Conservation (phyloP, 2,797 vertebrate genomes). For the Phyllotis vaccarum region DNA sequence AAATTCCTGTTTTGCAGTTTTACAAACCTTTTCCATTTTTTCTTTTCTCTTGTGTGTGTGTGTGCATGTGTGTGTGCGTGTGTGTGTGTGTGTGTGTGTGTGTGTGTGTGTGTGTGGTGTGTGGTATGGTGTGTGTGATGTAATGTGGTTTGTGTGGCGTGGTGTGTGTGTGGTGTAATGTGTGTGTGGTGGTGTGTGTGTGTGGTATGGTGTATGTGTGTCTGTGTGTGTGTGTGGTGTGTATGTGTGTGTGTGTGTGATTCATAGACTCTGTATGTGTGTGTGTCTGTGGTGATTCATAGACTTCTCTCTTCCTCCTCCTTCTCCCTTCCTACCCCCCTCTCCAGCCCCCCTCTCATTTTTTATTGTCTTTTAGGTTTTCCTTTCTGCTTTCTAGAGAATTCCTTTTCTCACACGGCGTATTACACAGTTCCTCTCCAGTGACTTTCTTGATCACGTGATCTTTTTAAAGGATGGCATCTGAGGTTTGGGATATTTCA, state of each 20-base stretch:
- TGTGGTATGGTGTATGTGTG: no score
- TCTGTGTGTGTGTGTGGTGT: no score
- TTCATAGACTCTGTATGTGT: no score
- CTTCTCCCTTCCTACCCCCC: neutral
- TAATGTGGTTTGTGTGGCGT: no score
- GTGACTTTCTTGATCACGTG: neutral
- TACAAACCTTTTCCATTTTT: neutral
- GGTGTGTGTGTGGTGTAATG: no score
- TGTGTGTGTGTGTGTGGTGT: no score
- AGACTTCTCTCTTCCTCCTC: neutral
- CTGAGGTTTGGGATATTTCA: neutral
- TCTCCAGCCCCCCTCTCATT: neutral
- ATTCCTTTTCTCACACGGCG: neutral
- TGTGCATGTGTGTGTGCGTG: no score
- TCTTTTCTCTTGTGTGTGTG: no score
- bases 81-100: no score
- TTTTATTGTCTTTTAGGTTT: neutral
- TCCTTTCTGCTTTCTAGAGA: neutral
- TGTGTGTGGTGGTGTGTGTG: no score
- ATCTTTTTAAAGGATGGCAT: neutral
- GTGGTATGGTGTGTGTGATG: no score
- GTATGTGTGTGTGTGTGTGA: no score
- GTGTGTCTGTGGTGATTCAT: neutral
- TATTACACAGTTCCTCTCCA: neutral
- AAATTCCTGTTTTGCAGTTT: conserved; percentile 12